Percentiles rank a stretch among this genome's conserved stretches.
Evolutionary conservation across 2,888 invertebrate genomes (phyloP).

Genomic region (Epirrhoe alternata): DNA sequence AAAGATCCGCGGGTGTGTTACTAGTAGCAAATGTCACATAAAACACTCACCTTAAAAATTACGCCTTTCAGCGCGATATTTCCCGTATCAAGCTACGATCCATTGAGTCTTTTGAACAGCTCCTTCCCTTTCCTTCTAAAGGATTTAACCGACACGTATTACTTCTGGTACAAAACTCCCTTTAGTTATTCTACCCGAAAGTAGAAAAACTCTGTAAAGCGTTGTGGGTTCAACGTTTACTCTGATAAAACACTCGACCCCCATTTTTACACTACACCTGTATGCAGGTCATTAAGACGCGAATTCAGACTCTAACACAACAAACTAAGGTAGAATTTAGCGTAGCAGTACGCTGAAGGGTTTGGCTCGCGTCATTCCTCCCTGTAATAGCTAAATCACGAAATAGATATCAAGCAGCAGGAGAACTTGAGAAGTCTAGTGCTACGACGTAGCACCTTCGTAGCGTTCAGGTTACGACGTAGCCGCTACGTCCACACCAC

Average conservation of each 20-base stretch:
- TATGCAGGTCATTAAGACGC: conserved; percentile 9
- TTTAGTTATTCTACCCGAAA: conserved; percentile 27
- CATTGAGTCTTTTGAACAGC: conserved; percentile 1
- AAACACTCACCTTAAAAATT: neutral
- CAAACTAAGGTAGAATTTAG: conserved; percentile 13
- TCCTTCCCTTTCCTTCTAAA: conserved; percentile 7
- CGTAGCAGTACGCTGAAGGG: conserved; percentile 15
- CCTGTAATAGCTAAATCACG: conserved; percentile 33
- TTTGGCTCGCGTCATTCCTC: conserved; percentile 32
- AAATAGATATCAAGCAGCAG: conserved; percentile 9
- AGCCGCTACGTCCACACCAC: neutral
- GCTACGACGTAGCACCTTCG: conserved; percentile 20
- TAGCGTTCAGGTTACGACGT: conserved; percentile 10
- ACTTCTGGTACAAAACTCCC: conserved; percentile 9
- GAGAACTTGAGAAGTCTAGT: neutral
- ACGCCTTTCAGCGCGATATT: neutral
- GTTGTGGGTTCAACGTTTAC: conserved; percentile 36
- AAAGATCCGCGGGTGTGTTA: too few relatives aligned
- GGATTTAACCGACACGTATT: conserved; percentile 21
- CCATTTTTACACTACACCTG: conserved; percentile 38
- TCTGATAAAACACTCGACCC: conserved; percentile 41
- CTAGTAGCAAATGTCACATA: too few relatives aligned
- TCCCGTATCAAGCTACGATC: neutral
- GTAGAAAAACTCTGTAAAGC: conserved; percentile 30
- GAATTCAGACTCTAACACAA: conserved; percentile 15